Evolutionary conservation across 2,113 vertebrate species (phyloP).

Genomic region (Pomatorhinus ruficollis): DNA sequence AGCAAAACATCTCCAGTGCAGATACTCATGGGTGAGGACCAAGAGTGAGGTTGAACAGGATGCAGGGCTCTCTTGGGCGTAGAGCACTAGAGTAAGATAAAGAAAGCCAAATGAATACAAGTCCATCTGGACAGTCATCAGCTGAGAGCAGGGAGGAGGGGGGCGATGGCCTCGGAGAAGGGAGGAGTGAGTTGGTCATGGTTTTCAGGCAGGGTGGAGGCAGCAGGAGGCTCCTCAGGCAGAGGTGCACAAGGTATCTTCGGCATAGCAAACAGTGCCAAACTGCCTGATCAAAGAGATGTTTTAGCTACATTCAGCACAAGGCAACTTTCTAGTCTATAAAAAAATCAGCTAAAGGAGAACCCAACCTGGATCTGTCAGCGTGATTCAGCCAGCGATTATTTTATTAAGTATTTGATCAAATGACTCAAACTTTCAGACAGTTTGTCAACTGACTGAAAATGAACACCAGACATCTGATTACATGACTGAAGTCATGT

Average conservation of each 20-base stretch:
- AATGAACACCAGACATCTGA: constrained; percentile 38
- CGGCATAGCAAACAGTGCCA: background rate
- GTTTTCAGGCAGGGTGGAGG: background rate
- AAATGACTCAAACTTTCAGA: constrained; percentile 57
- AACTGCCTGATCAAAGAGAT: constrained; percentile 25
- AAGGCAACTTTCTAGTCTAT: background rate
- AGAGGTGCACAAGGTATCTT: background rate
- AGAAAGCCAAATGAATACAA: background rate
- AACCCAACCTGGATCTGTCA: constrained; percentile 15
- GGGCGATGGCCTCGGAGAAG: background rate
- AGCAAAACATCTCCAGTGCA: background rate
- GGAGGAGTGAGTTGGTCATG: background rate
- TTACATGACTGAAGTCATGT: constrained; percentile 22
- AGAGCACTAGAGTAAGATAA: background rate
- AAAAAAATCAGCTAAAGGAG: constrained; percentile 4
- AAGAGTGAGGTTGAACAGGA: background rate
- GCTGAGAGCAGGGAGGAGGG: background rate
- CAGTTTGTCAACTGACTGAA: constrained; percentile 57
- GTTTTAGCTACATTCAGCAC: background rate
- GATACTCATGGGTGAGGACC: background rate
- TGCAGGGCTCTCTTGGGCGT: background rate
- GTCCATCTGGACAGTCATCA: background rate
- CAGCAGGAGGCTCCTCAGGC: background rate
- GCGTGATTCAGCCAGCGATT: constrained; percentile 21
- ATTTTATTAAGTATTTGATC: constrained; percentile 46